Evolutionary conservation across 1,140 invertebrate species (phyloP).

Genomic region (Conus betulinus): DNA sequence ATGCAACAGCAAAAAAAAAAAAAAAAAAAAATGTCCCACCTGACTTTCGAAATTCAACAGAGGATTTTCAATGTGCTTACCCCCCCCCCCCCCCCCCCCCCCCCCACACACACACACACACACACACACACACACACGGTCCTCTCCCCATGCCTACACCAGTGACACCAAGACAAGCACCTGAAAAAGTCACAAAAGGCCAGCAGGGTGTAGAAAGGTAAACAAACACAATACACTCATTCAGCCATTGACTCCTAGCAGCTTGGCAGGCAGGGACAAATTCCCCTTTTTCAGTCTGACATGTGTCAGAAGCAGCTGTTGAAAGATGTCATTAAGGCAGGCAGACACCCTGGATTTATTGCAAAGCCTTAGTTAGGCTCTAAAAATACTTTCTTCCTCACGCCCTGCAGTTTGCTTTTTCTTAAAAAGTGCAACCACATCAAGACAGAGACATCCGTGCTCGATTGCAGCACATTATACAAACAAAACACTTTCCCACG

Average conservation of each 20-base stretch:
- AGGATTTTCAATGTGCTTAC: too few species aligned
- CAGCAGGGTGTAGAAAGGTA: neutral
- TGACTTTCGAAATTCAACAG: too few species aligned
- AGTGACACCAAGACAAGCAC: too few species aligned
- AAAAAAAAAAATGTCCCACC: too few species aligned
- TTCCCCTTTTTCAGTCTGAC: conserved; percentile 12
- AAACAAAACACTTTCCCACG: too few species aligned
- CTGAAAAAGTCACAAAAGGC: neutral
- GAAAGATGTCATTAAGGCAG: conserved; percentile 18
- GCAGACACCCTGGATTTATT: conserved; percentile 16
- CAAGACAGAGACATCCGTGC: neutral
- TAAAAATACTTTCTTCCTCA: neutral
- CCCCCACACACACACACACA: too few species aligned
- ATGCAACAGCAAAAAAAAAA: too few species aligned
- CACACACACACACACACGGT: too few species aligned
- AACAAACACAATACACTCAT: conserved; percentile 22
- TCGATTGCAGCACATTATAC: too few species aligned
- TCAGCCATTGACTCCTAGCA: neutral
- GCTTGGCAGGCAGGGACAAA: conserved; percentile 30
- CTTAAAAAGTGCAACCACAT: neutral
- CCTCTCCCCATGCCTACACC: too few species aligned
- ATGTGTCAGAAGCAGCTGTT: conserved; percentile 27
- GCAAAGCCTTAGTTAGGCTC: neutral
- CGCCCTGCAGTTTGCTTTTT: neutral
- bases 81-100: too few species aligned